Evolutionary conservation across 1,140 invertebrate genomes (phyloP).

Genomic region (Zaprionus davidi): DNA sequence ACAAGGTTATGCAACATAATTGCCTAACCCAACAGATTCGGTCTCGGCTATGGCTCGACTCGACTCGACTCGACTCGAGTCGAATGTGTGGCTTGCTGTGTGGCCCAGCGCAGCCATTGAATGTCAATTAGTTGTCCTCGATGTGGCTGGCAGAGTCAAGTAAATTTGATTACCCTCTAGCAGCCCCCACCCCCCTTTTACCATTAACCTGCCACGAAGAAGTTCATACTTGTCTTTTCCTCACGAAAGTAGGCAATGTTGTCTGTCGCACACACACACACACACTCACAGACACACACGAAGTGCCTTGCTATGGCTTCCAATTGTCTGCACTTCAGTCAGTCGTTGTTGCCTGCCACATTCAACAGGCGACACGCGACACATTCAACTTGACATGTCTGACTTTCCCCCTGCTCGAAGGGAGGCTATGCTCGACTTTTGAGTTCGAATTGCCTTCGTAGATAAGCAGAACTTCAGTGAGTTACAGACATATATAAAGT

Average conservation of each 20-base stretch:
- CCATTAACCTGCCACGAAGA: not conserved
- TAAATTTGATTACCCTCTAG: constrained; percentile 22
- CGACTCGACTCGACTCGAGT: not conserved
- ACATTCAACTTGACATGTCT: not conserved
- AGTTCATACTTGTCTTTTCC: too few species aligned
- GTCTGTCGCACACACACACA: too few species aligned
- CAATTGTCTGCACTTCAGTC: constrained; percentile 47
- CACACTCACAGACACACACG: constrained; percentile 9
- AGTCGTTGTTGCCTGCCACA: constrained; percentile 37
- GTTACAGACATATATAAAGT: too few species aligned
- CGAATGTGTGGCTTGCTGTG: not conserved
- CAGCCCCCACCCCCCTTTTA: not conserved
- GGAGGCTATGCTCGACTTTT: not conserved
- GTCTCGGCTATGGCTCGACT: not conserved
- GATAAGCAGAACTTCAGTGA: too few species aligned
- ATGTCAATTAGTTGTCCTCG: constrained; percentile 60
- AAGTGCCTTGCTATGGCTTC: constrained; percentile 49
- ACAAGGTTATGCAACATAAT: constrained; percentile 46
- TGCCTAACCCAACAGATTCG: constrained; percentile 23
- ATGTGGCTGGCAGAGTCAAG: constrained; percentile 13
- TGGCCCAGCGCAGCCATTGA: constrained; percentile 40
- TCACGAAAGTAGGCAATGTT: constrained; percentile 26
- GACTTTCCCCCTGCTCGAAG: not conserved
- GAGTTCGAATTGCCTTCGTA: too few species aligned
- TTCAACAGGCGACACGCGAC: constrained; percentile 62